These are phyloP conservation scores for Drosophila koepferae DNA, from an alignment of 2,888 invertebrate species.

Conservation along the genomic window DNA sequence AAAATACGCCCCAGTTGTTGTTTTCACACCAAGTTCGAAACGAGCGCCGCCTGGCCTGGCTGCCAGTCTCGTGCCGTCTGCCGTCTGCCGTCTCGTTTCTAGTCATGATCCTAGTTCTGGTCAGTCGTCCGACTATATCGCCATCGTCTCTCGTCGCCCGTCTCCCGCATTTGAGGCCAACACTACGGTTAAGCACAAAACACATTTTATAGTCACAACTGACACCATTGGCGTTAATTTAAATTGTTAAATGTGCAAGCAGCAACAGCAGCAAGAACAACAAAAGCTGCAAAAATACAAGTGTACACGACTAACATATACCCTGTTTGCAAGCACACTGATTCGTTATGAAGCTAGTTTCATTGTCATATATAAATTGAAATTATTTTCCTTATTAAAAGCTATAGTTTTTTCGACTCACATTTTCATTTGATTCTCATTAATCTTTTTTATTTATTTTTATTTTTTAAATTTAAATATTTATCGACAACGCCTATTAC, in stretches of 20 bases:
- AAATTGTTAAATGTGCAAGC: conserved; percentile 79
- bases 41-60: conserved; percentile 35
- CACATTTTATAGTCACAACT: conserved; percentile 79
- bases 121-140: conserved; percentile 5
- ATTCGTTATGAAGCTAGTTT: too few species aligned
- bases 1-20: conserved; percentile 80
- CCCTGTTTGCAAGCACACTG: background rate
- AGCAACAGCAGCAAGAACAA: conserved; percentile 42
- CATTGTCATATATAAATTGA: too few species aligned
- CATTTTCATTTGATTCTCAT: too few species aligned
- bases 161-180: conserved; percentile 68
- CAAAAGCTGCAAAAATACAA: conserved; percentile 30
- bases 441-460: too few species aligned
- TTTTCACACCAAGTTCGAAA: conserved; percentile 75
- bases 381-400: too few species aligned
- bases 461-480: background rate
- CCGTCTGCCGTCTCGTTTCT: conserved; percentile 12
- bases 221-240: conserved; percentile 84
- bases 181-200: conserved; percentile 67
- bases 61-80: background rate
- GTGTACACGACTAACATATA: background rate
- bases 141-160: background rate
- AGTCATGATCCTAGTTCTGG: conserved; percentile 34
- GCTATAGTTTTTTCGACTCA: too few species aligned
- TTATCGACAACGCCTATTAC: background rate